phyloP scores from a whole-genome alignment of 64 coral and sea anemone species.

The Dendronephthya gigantea region DNA sequence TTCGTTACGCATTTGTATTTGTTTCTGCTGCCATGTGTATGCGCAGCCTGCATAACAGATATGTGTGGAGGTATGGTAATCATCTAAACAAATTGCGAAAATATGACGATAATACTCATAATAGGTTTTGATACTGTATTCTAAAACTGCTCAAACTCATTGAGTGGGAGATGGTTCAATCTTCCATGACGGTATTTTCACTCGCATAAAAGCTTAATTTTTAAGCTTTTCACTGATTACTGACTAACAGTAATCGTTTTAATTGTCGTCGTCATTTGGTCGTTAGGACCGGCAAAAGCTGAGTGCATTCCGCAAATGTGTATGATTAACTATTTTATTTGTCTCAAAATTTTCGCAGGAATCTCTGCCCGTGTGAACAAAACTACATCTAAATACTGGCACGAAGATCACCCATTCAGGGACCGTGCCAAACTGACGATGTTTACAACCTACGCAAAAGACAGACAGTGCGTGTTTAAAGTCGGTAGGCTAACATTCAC shows the following conservation, averaged over 20 bases:
- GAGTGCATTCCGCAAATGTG: too few species aligned
- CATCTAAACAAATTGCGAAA: neutral
- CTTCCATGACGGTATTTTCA: too few species aligned
- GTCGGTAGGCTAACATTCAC: constrained; percentile 9
- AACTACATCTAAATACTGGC: neutral
- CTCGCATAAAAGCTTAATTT: too few species aligned
- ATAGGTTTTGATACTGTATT: too few species aligned
- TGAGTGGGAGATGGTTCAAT: too few species aligned
- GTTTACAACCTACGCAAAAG: neutral
- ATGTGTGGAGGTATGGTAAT: neutral
- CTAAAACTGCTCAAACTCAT: too few species aligned
- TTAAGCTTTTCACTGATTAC: too few species aligned
- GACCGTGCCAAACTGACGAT: neutral
- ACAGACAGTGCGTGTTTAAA: constrained; percentile 3
- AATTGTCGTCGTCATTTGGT: too few species aligned
- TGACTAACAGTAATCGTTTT: too few species aligned
- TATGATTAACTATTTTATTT: too few species aligned
- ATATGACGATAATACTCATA: neutral
- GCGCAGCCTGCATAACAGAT: neutral
- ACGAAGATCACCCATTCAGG: neutral
- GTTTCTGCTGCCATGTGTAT: neutral
- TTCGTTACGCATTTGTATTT: neutral
- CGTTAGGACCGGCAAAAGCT: too few species aligned
- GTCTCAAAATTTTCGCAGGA: too few species aligned
- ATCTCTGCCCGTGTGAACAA: neutral